Evolutionary conservation across 2,113 vertebrate genomes (phyloP).

Genomic region (Nothobranchius furzeri): DNA sequence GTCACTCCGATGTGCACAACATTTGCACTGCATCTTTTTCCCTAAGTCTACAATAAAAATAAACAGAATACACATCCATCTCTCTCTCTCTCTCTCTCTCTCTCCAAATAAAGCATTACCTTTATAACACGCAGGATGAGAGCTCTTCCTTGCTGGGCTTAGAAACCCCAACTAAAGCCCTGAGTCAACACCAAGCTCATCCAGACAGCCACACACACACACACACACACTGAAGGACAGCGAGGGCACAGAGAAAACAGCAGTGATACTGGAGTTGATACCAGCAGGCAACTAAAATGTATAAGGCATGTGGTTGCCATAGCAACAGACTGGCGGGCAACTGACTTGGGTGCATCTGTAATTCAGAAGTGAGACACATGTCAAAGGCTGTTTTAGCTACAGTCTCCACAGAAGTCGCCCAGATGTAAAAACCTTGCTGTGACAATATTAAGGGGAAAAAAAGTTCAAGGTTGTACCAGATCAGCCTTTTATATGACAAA

Average conservation of each 20-base stretch:
- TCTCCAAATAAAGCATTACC: conserved; percentile 48
- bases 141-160: conserved; percentile 38
- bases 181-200: conserved; percentile 40
- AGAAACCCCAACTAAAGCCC: conserved; percentile 49
- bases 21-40: background rate
- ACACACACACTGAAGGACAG: conserved; percentile 24
- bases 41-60: background rate
- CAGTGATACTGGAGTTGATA: conserved; percentile 54
- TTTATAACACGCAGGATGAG: conserved; percentile 32
- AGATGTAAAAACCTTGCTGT: background rate
- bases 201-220: conserved; percentile 20
- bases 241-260: conserved; percentile 54
- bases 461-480: background rate
- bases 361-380: conserved; percentile 43
- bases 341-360: conserved; percentile 34
- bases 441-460: background rate
- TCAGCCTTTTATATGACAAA: no score
- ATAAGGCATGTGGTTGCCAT: conserved; percentile 70
- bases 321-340: conserved; percentile 67
- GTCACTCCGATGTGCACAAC: background rate
- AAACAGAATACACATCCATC: background rate
- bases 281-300: conserved; percentile 62
- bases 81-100: background rate
- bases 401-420: conserved; percentile 9
- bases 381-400: background rate